These are phyloP conservation scores for Mylabris phalerata DNA, from an alignment of 1,140 invertebrate species.

Conservation along the genomic window DNA sequence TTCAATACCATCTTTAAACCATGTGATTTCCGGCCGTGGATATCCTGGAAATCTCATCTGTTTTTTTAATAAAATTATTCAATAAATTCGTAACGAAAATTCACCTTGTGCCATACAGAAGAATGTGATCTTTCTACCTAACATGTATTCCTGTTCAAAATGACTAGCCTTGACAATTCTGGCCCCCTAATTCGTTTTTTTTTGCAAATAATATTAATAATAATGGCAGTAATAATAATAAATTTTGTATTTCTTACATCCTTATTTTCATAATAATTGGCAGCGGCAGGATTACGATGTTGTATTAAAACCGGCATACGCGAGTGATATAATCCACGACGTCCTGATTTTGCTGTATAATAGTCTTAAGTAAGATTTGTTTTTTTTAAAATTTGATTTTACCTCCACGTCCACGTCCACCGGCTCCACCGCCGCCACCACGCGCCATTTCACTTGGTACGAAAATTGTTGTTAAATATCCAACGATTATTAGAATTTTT, in stretches of 20 bases:
- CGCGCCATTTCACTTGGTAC: conserved; percentile 9
- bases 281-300: conserved; percentile 56
- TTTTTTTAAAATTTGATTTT: conserved; percentile 3
- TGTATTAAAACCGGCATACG: conserved; percentile 57
- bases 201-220: not conserved
- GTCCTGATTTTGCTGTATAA: conserved; percentile 31
- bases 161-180: conserved; percentile 83
- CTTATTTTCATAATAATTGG: conserved; percentile 65
- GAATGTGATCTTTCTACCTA: conserved; percentile 89
- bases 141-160: conserved; percentile 86
- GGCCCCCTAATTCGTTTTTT: conserved; percentile 61
- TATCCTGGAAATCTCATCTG: conserved; percentile 34
- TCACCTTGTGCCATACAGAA: conserved; percentile 77
- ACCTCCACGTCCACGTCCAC: not conserved
- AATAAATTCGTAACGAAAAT: not conserved
- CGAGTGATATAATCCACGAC: conserved; percentile 46
- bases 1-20: conserved; percentile 89
- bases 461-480: not conserved
- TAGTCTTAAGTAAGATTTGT: not conserved
- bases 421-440: conserved; percentile 23
- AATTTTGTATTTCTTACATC: conserved; percentile 46
- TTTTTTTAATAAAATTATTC: not conserved
- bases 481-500: no score
- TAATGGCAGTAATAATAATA: not conserved
- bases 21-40: conserved; percentile 80